Evolutionary conservation across 2,797 vertebrate species (phyloP).

Genomic region (Myiotriccus ornatus): DNA sequence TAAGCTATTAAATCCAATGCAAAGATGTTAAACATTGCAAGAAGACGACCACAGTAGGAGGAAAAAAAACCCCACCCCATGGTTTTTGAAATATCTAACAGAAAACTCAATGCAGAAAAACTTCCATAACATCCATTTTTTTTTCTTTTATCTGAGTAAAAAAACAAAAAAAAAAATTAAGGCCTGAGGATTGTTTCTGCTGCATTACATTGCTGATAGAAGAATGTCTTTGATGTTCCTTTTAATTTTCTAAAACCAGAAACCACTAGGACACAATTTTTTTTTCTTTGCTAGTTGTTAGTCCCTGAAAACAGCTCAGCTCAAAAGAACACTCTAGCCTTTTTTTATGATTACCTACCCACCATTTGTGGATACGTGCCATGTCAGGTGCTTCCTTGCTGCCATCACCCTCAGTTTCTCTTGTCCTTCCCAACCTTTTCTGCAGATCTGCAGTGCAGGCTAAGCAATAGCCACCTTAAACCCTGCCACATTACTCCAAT

Average conservation of each 20-base stretch:
- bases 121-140: background rate
- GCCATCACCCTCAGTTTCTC: background rate
- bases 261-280: background rate
- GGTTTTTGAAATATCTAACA: background rate
- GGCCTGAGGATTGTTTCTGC: background rate
- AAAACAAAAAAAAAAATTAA: background rate
- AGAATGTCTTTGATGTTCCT: background rate
- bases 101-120: background rate
- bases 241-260: background rate
- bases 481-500: fast-evolving
- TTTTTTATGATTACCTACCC: background rate
- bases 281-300: background rate
- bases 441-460: background rate
- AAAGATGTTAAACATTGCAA: background rate
- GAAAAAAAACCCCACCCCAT: background rate
- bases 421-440: background rate
- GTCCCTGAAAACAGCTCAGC: background rate
- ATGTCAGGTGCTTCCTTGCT: background rate
- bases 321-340: background rate
- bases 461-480: background rate
- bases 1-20: background rate
- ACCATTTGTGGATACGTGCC: background rate
- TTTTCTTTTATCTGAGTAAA: background rate
- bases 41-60: background rate
- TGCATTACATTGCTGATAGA: background rate